Evolutionary conservation across 1,140 invertebrate genomes (phyloP).

Genomic region (Cotesia vestalis): DNA sequence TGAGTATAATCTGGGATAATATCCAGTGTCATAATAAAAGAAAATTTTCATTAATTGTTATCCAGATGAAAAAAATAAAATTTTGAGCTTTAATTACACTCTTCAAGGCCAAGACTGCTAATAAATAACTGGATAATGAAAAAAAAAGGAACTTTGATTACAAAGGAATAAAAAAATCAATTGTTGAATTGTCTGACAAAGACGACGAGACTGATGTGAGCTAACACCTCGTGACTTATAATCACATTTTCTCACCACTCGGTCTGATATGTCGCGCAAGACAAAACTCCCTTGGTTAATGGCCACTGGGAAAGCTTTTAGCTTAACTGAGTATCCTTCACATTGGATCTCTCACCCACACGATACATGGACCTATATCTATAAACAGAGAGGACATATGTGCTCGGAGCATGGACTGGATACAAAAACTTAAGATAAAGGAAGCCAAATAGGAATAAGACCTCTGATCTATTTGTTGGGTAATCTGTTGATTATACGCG

Average conservation of each 20-base stretch:
- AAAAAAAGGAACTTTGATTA: no score
- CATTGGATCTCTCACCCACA: constrained; percentile 15
- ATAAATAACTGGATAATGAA: no score
- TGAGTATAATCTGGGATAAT: no score
- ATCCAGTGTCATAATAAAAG: no score
- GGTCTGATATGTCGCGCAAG: constrained; percentile 40
- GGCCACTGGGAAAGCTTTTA: constrained; percentile 65
- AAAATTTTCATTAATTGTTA: no score
- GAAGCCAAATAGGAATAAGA: constrained; percentile 2
- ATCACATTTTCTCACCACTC: constrained; percentile 63
- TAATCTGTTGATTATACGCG: constrained; percentile 67
- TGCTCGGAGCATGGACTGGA: neutral
- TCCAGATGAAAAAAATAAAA: no score
- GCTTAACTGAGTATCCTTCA: constrained; percentile 56
- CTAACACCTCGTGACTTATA: constrained; percentile 66
- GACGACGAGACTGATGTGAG: constrained; percentile 24
- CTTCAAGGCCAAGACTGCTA: no score
- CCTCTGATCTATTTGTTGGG: constrained; percentile 63
- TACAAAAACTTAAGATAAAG: constrained; percentile 3
- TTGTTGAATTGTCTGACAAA: no score
- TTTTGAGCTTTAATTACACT: no score
- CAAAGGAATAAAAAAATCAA: no score
- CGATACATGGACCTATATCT: no score
- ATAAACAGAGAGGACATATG: neutral
- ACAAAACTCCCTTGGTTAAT: constrained; percentile 63